These are phyloP conservation scores for Axea sp. DNA, from an alignment of 2,888 invertebrate species.

Conservation along the genomic window DNA sequence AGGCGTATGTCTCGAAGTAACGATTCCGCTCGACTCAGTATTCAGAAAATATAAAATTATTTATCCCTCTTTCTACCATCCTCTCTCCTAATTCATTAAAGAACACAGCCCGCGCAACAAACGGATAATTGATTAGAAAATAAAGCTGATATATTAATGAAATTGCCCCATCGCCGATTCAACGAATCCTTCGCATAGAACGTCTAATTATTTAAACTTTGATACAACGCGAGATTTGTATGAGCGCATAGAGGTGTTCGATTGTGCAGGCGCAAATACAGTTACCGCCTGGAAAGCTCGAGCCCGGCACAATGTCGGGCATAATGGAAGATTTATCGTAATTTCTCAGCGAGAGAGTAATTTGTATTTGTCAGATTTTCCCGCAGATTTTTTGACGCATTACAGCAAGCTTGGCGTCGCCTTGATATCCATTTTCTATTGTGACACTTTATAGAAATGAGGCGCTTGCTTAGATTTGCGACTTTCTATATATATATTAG, in stretches of 20 bases:
- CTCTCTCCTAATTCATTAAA: conserved; percentile 13
- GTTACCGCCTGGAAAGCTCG: conserved; percentile 55
- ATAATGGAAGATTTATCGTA: conserved; percentile 70
- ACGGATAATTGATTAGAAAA: conserved; percentile 55
- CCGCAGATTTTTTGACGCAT: conserved; percentile 55
- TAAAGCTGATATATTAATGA: conserved; percentile 51
- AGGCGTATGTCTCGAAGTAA: too few species aligned
- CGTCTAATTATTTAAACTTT: conserved; percentile 55
- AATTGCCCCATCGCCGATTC: conserved; percentile 26
- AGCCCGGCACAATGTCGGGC: conserved; percentile 51
- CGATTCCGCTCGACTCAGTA: too few species aligned
- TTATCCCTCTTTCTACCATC: not conserved
- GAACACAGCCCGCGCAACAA: conserved; percentile 2
- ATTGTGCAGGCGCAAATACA: conserved; percentile 43
- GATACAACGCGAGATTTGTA: conserved; percentile 41
- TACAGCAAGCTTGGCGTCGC: conserved; percentile 16
- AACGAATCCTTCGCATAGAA: conserved; percentile 16
- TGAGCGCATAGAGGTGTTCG: conserved; percentile 19
- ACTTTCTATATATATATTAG: conserved; percentile 43
- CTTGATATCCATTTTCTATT: conserved; percentile 57
- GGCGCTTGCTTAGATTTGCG: conserved; percentile 24
- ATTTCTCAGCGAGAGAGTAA: conserved; percentile 64
- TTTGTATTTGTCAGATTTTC: conserved; percentile 70
- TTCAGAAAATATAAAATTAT: too few species aligned
- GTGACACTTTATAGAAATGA: conserved; percentile 57